These are phyloP conservation scores for Drosophila putrida DNA, from an alignment of 2,888 invertebrate genomes.

Conservation along the genomic window DNA sequence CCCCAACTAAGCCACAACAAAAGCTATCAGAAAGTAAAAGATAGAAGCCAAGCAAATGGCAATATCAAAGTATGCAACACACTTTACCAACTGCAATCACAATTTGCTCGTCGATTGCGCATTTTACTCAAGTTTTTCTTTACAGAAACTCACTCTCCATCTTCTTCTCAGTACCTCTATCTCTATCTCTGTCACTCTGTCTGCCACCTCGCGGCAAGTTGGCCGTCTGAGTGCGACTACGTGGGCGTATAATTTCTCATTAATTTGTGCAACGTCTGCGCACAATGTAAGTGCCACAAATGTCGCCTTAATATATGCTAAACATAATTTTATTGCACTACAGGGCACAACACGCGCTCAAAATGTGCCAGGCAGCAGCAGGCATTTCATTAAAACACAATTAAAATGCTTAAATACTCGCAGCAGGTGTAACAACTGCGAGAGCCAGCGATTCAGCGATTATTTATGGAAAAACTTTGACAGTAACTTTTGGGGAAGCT, in stretches of 20 bases:
- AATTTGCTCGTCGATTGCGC: constrained; percentile 51
- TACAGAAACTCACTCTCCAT: not conserved
- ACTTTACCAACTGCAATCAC: constrained; percentile 53
- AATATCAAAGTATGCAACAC: constrained; percentile 42
- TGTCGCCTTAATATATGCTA: constrained; percentile 60
- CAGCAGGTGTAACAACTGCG: constrained; percentile 40
- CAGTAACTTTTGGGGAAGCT: constrained; percentile 35
- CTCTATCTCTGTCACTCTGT: not conserved
- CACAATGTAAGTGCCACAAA: constrained; percentile 44
- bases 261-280: constrained; percentile 76
- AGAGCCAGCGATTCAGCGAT: constrained; percentile 27
- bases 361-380: constrained; percentile 10
- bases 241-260: constrained; percentile 70
- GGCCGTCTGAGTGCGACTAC: constrained; percentile 43
- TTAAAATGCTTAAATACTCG: constrained; percentile 55
- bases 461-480: constrained; percentile 61
- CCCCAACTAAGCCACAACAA: constrained; percentile 32
- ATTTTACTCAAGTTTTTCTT: constrained; percentile 28
- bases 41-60: constrained; percentile 17
- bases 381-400: constrained; percentile 60
- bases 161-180: not conserved
- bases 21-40: constrained; percentile 50
- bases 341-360: constrained; percentile 18
- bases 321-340: constrained; percentile 62
- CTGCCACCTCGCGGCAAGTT: not conserved